Conservation (phyloP, 2,888 invertebrate genomes). For the Caenorhabditis sinica region DNA sequence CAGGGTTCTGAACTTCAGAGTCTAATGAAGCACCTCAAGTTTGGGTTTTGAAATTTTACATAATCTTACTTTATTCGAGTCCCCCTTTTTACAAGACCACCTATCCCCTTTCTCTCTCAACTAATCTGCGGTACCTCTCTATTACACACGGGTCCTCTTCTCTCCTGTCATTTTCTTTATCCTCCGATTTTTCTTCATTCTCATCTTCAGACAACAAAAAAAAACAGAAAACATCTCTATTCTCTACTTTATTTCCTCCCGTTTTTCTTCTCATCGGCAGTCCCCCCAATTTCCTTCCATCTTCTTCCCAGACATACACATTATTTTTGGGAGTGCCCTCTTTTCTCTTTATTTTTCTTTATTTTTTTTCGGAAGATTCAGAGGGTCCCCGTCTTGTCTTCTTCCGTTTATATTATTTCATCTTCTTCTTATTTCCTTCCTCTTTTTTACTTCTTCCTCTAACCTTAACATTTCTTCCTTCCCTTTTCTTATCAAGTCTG, state of each 20-base stretch:
- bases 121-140: not conserved
- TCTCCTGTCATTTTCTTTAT: not conserved
- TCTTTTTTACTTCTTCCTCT: not conserved
- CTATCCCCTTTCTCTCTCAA: not conserved
- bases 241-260: constrained; percentile 8
- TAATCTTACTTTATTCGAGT: not conserved
- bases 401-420: not conserved
- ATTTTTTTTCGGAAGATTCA: not conserved
- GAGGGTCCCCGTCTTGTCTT: not conserved
- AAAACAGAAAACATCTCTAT: constrained; percentile 13
- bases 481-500: not conserved
- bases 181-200: not conserved
- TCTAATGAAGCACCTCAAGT: not conserved
- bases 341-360: not conserved
- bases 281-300: not conserved
- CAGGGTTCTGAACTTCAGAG: not conserved
- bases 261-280: constrained; percentile 4
- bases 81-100: not conserved
- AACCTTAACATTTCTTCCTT: not conserved
- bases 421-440: not conserved
- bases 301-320: constrained; percentile 11
- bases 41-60: not conserved
- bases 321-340: constrained; percentile 7
- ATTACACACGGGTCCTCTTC: constrained; percentile 1
- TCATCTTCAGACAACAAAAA: not conserved